Percentiles rank a stretch among this genome's conserved stretches.
Evolutionary conservation across 1,140 invertebrate genomes (phyloP).

Genomic region (Octopus bimaculoides): DNA sequence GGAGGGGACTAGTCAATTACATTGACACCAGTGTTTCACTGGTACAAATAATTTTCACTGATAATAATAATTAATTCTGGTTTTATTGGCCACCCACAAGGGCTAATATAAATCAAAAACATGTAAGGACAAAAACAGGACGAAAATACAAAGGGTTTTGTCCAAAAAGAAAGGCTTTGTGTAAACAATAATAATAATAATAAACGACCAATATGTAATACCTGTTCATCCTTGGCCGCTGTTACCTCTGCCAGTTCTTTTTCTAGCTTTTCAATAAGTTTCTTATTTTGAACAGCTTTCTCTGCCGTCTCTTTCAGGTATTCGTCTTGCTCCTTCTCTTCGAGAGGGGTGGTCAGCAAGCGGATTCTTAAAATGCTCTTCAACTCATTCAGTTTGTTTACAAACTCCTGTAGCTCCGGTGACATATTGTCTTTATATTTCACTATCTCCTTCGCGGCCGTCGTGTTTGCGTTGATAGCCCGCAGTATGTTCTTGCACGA

Average conservation of each 20-base stretch:
- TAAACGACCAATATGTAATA: constrained; percentile 15
- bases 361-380: constrained; percentile 49
- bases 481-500: constrained; percentile 53
- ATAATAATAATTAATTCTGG: too few relatives aligned
- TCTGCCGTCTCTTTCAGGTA: constrained; percentile 50
- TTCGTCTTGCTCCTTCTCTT: constrained; percentile 49
- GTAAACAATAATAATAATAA: too few relatives aligned
- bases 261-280: constrained; percentile 51
- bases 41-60: too few relatives aligned
- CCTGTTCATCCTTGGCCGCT: constrained; percentile 54
- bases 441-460: constrained; percentile 39
- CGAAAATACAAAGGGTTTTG: too few relatives aligned
- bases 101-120: too few relatives aligned
- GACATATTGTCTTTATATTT: constrained; percentile 21
- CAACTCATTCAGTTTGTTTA: constrained; percentile 45
- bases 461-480: constrained; percentile 43
- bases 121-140: too few relatives aligned
- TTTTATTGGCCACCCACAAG: too few relatives aligned
- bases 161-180: too few relatives aligned
- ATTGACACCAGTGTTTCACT: too few relatives aligned
- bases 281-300: constrained; percentile 47
- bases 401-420: constrained; percentile 22
- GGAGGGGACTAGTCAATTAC: too few relatives aligned
- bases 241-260: constrained; percentile 46
- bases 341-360: constrained; percentile 52